Percentiles rank a stretch among this genome's conserved stretches.
Evolutionary conservation across 2,888 invertebrate genomes (phyloP).

Genomic region (Plusia festucae): DNA sequence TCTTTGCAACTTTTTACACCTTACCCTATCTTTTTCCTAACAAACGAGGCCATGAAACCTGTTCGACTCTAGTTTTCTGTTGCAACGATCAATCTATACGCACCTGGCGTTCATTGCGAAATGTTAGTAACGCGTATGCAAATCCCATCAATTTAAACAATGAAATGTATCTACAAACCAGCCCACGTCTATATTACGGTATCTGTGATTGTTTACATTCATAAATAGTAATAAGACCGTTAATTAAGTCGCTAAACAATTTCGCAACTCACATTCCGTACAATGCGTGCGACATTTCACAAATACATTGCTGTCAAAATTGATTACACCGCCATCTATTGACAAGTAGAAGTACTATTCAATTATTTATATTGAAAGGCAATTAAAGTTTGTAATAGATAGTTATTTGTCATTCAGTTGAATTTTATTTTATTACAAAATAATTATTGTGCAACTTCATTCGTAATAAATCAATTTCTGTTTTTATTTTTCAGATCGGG

Average conservation of each 20-base stretch:
- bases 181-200: constrained; percentile 70
- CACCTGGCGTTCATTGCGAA: constrained; percentile 66
- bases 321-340: constrained; percentile 70
- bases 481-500: constrained; percentile 42
- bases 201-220: constrained; percentile 69
- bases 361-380: constrained; percentile 8
- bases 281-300: constrained; percentile 56
- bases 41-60: constrained; percentile 38
- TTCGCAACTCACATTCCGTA: constrained; percentile 59
- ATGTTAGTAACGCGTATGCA: constrained; percentile 68
- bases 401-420: neutral
- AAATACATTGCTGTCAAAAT: constrained; percentile 49
- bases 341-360: constrained; percentile 58
- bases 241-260: constrained; percentile 61
- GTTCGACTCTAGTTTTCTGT: constrained; percentile 50
- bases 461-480: constrained; percentile 20
- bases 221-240: constrained; percentile 69
- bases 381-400: constrained; percentile 2
- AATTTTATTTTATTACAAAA: neutral
- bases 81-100: constrained; percentile 57
- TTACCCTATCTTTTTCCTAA: constrained; percentile 46
- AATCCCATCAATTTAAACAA: constrained; percentile 73
- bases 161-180: constrained; percentile 68
- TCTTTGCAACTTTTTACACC: constrained; percentile 33
- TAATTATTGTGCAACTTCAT: neutral